These are phyloP conservation scores for Cheilosia vernalis DNA, from an alignment of 2,888 invertebrate genomes.

Conservation along the genomic window DNA sequence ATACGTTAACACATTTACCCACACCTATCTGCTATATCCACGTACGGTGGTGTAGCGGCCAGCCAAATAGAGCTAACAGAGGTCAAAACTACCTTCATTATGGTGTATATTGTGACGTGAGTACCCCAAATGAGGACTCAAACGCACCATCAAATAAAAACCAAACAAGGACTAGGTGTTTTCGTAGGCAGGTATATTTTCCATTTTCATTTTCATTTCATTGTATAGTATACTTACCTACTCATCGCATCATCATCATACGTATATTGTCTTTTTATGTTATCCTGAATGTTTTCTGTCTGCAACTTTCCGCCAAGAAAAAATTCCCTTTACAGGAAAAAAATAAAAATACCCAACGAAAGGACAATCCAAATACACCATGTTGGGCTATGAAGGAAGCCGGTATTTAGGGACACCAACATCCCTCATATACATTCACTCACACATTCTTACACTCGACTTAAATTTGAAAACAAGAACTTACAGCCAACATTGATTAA, in stretches of 20 bases:
- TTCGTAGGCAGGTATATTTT: conserved; percentile 37
- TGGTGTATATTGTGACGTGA: conserved; percentile 28
- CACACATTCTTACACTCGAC: background rate
- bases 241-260: conserved; percentile 64
- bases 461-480: conserved; percentile 16
- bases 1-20: conserved; percentile 39
- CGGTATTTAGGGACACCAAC: background rate
- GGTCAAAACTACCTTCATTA: conserved; percentile 46
- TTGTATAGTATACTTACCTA: conserved; percentile 7
- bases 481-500: conserved; percentile 64
- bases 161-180: conserved; percentile 25
- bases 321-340: conserved; percentile 14
- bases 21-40: conserved; percentile 9
- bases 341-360: background rate
- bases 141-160: conserved; percentile 23
- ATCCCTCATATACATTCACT: conserved; percentile 9
- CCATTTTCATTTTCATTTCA: conserved; percentile 68
- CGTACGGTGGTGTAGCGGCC: conserved; percentile 26
- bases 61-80: conserved; percentile 29
- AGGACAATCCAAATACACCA: conserved; percentile 25
- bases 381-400: conserved; percentile 23
- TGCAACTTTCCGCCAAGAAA: conserved; percentile 57
- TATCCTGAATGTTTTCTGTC: conserved; percentile 61
- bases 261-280: conserved; percentile 40
- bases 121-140: conserved; percentile 23